A percentile compares a stretch with the other conserved stretches of the same genome.
Conservation (phyloP, 1,140 invertebrate species). For the Paraescarpia echinospica region DNA sequence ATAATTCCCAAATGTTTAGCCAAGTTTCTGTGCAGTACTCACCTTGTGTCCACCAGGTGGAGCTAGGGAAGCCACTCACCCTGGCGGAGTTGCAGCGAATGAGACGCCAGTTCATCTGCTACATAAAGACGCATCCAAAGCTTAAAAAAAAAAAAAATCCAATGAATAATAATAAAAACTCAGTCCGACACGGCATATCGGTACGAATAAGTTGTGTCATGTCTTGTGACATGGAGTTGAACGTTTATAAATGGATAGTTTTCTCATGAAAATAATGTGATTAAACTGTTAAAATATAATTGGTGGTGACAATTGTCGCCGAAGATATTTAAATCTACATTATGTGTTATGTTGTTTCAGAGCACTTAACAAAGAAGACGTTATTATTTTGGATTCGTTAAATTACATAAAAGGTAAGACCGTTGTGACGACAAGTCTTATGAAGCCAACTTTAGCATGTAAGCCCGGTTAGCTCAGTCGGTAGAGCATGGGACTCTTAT, state of each 20-base stretch:
- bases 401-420: slow-evolving; percentile 93
- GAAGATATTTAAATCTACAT: not conserved
- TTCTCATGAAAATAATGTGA: not conserved
- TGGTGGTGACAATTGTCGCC: not conserved
- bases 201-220: not conserved
- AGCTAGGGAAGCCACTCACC: slow-evolving; percentile 60
- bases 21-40: not conserved
- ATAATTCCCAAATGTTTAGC: slow-evolving; percentile 18
- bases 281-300: not conserved
- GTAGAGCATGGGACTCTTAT: slow-evolving; percentile 4
- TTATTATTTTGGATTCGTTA: slow-evolving; percentile 87
- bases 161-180: not conserved
- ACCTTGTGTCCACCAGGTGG: slow-evolving; percentile 47
- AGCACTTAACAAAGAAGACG: slow-evolving; percentile 71
- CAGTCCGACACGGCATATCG: not conserved
- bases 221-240: no score
- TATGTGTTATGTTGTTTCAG: slow-evolving; percentile 50
- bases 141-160: not conserved
- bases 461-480: not conserved
- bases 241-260: no score
- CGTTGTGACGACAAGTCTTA: not conserved
- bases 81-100: slow-evolving; percentile 75
- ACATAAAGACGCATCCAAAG: slow-evolving; percentile 80
- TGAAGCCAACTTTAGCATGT: not conserved
- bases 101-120: slow-evolving; percentile 86